These are phyloP conservation scores for Drosophila nr. fundita DNA, from an alignment of 2,888 invertebrate genomes.

Conservation along the genomic window DNA sequence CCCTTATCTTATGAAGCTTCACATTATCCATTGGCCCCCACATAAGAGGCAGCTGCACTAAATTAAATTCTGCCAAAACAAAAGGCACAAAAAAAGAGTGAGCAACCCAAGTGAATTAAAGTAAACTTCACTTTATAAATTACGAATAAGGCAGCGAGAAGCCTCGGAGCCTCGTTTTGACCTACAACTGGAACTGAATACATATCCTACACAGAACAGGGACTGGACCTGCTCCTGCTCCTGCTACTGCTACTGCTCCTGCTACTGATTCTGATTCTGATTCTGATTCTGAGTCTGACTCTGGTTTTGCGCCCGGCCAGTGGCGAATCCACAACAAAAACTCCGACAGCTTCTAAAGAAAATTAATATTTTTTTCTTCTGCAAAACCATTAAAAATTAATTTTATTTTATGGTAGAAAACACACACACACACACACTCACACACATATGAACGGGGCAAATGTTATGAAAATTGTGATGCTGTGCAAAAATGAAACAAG, in stretches of 20 bases:
- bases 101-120: constrained; percentile 48
- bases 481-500: constrained; percentile 49
- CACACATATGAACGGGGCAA: constrained; percentile 22
- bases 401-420: constrained; percentile 72
- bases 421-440: constrained; percentile 28
- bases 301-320: constrained; percentile 37
- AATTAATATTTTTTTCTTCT: constrained; percentile 74
- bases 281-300: not conserved
- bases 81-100: constrained; percentile 6
- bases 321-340: constrained; percentile 63
- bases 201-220: constrained; percentile 12
- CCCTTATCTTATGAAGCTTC: constrained; percentile 57
- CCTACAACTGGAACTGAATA: constrained; percentile 29
- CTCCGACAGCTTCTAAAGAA: constrained; percentile 64
- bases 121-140: constrained; percentile 78
- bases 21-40: constrained; percentile 47
- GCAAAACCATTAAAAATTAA: constrained; percentile 81
- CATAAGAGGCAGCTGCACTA: constrained; percentile 42
- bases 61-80: constrained; percentile 56
- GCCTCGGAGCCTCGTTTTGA: constrained; percentile 21
- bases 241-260: not conserved
- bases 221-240: constrained; percentile 12
- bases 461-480: constrained; percentile 58
- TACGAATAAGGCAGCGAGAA: constrained; percentile 69
- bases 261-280: not conserved